Evolutionary conservation across 2,797 vertebrate genomes (phyloP), one percentile per base, ranked within the genome.

Genomic region (Macropus fuliginosus): DNA sequence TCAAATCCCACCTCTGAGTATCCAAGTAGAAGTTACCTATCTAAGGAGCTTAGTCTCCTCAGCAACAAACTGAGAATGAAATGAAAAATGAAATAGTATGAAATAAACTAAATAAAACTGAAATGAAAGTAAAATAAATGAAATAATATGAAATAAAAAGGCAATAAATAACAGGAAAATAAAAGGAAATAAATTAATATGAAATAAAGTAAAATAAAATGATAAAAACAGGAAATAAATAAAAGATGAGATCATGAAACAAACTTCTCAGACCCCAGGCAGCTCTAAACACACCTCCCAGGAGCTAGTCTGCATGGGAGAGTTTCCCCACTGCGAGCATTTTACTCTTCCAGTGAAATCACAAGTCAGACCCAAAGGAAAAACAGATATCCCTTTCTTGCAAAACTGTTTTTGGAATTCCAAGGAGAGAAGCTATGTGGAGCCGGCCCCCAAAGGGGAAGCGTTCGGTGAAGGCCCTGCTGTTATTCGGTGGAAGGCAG

Each of bases 381-480:
- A 46, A 81, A 66, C 16, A n/a, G 8, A 18, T 8, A 16, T 18
- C 18, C 40, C 4, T 81, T 16, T 40, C 9, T 46, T 81, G 21
- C 74, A 27, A 46, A 81, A 24, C 21, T 46, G 18, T 81, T 46
- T 81, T 27, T 24, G 40, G 40, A 27, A 81, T 9, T 81, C 21
- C 18, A 11, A 81, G 5, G 74, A 81, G 18, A 46, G 40, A 46
- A 46, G 0, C 6, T 24, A 21, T 0, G 8, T 24, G 1, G 3
- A 4, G 5, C 16, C 0, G 1, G 8, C n/a, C 21, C 21, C 66
- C 9, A 9, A 74, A 81, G 40, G 74, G 74, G 74, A 27, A 27
- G 8, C 0, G 0, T 14, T n/a, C 0, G 5, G 59, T 10, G 5
- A 40, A 40, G 12, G n/a, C n/a, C n/a, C 18, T 0, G 1, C 0